Base-by-base conservation (phyloP, 2,113 vertebrate species). In the Anolis sagrei region DNA sequence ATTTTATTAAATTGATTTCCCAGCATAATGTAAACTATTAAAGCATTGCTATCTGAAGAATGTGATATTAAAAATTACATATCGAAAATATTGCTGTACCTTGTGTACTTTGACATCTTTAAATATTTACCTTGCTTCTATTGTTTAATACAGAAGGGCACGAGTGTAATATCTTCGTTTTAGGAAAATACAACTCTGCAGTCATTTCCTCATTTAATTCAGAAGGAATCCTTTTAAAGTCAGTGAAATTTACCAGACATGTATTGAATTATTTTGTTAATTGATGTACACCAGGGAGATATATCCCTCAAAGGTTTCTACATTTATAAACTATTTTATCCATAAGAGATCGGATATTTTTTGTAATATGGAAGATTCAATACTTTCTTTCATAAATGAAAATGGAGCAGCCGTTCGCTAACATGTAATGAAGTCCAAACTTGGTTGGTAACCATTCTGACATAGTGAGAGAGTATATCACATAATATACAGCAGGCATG, bases 1-100 rank as follows among this genome's bases (percentile, higher is more conserved):
- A 25, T 81, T 89, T 70, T 73, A 69, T 83, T 89, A 51, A 79
- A 27, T 79, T 44, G 81, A 86, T 48, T 27, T 16, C 58, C 39
- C 70, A 58, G 75, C 36, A 81, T 76, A 80, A 74, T 8, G 29
- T 84, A 83, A 21, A 25, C 70, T 77, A 76, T 78, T 87, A 78
- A 76, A 51, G 62, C 23, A 81, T 11, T 44, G 39, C 25, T 79
- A 62, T n/a, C 68, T 61, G 54, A 79, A 79, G 66, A 80, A 80
- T 75, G 44, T 77, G 62, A 18, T 81, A 75, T 81, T 75, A 81
- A 86, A 83, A 81, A 86, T 75, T 29, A 68, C 11, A 27, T 11
- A 39, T 49, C 14, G 74, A 34, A 64, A 79, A 81, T 29, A 68
- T 68, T 64, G 2, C 49, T 27, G 9, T 44, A 21, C 27, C 14